Evolutionary conservation across 2,888 invertebrate genomes (phyloP), one percentile per base, ranked within the genome.

Genomic region (Protophormia terraenovae): DNA sequence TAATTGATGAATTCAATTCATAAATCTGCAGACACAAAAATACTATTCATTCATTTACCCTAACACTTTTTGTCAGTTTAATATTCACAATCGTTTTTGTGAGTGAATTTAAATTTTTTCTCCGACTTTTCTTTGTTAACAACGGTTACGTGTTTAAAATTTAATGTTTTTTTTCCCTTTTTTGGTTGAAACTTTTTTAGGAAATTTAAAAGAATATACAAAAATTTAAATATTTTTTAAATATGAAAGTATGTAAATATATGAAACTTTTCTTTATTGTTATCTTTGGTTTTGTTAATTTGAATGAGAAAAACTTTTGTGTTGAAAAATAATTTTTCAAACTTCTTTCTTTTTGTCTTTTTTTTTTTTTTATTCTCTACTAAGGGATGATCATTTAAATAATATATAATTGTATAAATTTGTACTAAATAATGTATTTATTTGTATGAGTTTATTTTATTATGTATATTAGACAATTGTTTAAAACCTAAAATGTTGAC

Each of bases 351-450:
- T 27, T 29, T 29, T 19, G 0, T 16, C 16, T 16, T 7, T 32
- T 16, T 8, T 3, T 41, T 27, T n/a, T 29, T 58, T 7, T 29
- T 8, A 64, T 64, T 38, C 24, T 22, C 7, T 22, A n/a, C 22
- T 24, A 32, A 47, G 58, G 62, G 32, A 16, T 32, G 47, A 32
- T 35, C 45, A 35, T 35, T 73, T 47, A 32, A 45, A 62, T 47
- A 29, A 71, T 55, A 38, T 41, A 4, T 27, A 50, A 62, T 73
- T 50, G 24, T 32, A 35, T 24, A 50, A 47, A 62, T 73, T 47
- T 22, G n/a, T 29, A 35, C 29, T 62, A 47, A 62, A 62, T 38
- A 19, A 4, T 50, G 35, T 50, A 60, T 16, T 62, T 47, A 12
- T n/a, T n/a, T 55, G 1, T 35, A 24, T 32, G 12, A 22, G n/a